Conservation (phyloP, 2,797 vertebrate species). For the Neopelma chrysocephalum region DNA sequence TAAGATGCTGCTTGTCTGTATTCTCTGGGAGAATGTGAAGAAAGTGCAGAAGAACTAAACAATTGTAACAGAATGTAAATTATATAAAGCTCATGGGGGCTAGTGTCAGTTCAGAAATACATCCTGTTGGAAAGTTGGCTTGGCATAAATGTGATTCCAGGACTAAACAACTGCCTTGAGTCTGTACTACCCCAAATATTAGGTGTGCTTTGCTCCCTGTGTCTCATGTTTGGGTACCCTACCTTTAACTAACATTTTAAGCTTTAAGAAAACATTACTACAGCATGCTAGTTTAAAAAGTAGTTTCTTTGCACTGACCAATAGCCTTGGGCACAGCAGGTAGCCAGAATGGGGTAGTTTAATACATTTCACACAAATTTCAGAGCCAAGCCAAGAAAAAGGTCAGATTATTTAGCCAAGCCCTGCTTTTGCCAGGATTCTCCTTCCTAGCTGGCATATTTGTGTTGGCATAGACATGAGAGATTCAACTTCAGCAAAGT, state of each 20-base stretch:
- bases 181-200: background rate
- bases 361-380: background rate
- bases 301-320: background rate
- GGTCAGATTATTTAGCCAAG: background rate
- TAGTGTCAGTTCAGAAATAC: background rate
- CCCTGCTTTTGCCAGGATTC: background rate
- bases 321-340: background rate
- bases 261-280: background rate
- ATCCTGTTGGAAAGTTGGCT: background rate
- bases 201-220: background rate
- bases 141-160: background rate
- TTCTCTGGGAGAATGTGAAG: background rate
- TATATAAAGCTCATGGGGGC: accelerated
- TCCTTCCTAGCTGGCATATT: background rate
- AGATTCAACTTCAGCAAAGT: background rate
- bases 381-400: background rate
- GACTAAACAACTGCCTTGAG: background rate
- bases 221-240: background rate
- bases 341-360: background rate
- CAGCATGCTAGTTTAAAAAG: background rate
- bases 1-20: background rate
- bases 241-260: background rate
- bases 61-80: background rate
- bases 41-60: background rate
- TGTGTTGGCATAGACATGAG: background rate